Evolutionary conservation across 2,888 invertebrate genomes (phyloP), one percentile per base, ranked within the genome.

Genomic region (Eilema griseolum): DNA sequence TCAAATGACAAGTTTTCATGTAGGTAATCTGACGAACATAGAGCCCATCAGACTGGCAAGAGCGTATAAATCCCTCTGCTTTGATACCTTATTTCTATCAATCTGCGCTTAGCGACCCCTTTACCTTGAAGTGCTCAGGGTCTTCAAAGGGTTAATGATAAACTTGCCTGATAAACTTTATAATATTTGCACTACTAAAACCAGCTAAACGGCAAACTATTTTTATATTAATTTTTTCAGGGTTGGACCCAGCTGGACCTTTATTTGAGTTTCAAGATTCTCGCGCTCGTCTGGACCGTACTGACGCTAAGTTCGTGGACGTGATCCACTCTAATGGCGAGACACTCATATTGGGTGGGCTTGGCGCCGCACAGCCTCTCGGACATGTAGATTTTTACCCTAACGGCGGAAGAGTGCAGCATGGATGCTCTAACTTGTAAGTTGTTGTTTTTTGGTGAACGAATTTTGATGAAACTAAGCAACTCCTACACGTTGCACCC

Each of bases 301-400:
- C 96, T 0, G 99, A 99, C 89, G 99, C 99, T 0, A 96, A 96
- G 70, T 98, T 98, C 88, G 98, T 99, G 1, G 98, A 99, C 89
- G 98, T 99, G 2, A 98, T 99, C 77, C 99, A 99, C 90, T 98
- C 98, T 67, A 99, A 99, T 88, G 99, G 98, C 0, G 98, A 99
- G 89, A 98, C 98, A 76, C 95, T 99, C n/a, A 97, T 99, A 73
- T 95, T 98, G 74, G 98, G 98, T 2, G 99, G 99, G 0, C 92
- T 98, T 28, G 98, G 98, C 7, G 98, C 98, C 0, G 98, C 98
- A 94, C 98, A 98, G 88, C 98, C 98, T 0, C 97, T 99, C 96
- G 99, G 99, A 0, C 98, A 98, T 88, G 98, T 98, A 0, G 98
- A 98, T 90, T 98, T 98, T 88, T 98, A 98, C 90, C 98, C 98